phyloP scores from a whole-genome alignment of 1,140 invertebrate species.

The Panagrolaimus sp. region DNA sequence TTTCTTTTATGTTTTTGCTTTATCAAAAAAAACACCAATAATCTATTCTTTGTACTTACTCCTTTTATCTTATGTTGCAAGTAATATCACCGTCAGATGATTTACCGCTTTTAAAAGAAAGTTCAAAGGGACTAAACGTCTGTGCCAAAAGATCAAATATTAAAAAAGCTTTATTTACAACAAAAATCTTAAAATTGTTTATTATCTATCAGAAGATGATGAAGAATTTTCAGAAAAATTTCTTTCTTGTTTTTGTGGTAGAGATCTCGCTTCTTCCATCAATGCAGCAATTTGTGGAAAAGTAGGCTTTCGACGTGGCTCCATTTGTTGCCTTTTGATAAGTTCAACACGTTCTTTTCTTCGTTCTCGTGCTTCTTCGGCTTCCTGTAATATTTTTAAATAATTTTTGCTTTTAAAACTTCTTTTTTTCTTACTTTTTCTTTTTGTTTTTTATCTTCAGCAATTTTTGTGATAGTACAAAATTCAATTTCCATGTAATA shows the following conservation, averaged over 20 bases:
- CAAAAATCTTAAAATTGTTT: too few species aligned
- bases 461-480: conserved; percentile 6
- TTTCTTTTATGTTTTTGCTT: too few species aligned
- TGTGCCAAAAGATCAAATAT: too few species aligned
- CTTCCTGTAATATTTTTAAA: not conserved
- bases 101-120: too few species aligned
- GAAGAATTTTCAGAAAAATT: conserved; percentile 6
- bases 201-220: not conserved
- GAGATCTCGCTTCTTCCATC: not conserved
- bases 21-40: too few species aligned
- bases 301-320: not conserved
- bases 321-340: not conserved
- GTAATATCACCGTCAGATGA: too few species aligned
- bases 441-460: conserved; percentile 8
- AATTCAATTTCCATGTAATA: conserved; percentile 32
- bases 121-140: too few species aligned
- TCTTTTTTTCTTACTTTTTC: conserved; percentile 6
- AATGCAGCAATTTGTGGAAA: not conserved
- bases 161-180: too few species aligned
- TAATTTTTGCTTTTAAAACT: not conserved
- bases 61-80: too few species aligned
- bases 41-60: too few species aligned
- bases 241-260: not conserved
- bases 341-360: not conserved
- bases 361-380: conserved; percentile 4